Evolutionary conservation across 53 echinoderm and acorn worm genomes (phyloP).

Genomic region (Arbacia lixula): DNA sequence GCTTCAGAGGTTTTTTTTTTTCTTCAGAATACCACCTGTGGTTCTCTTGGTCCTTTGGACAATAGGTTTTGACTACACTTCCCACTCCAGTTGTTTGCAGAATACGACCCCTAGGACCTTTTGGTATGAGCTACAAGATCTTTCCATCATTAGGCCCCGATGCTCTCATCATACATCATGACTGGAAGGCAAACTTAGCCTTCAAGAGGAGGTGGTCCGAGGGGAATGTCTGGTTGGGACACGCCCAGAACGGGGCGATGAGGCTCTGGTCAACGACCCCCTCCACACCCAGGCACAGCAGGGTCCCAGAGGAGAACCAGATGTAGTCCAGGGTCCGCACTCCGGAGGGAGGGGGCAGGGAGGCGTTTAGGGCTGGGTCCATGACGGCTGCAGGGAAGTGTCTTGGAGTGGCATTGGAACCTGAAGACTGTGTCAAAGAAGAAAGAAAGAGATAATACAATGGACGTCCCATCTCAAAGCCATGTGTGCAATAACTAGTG

Average conservation of each 20-base stretch:
- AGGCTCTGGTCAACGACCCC: constrained; percentile 34
- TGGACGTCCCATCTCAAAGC: too few relatives aligned
- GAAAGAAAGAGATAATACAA: too few relatives aligned
- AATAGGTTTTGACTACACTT: too few relatives aligned
- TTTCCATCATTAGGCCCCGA: too few relatives aligned
- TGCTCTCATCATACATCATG: too few relatives aligned
- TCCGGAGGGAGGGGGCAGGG: constrained; percentile 28
- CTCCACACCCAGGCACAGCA: constrained; percentile 46
- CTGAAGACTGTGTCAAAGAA: constrained; percentile 11
- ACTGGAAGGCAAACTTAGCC: constrained; percentile 46
- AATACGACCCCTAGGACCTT: too few relatives aligned
- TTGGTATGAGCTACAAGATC: too few relatives aligned
- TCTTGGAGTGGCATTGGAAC: background rate
- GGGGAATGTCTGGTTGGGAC: constrained; percentile 65
- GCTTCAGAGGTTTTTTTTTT: too few relatives aligned
- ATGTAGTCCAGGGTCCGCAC: constrained; percentile 62
- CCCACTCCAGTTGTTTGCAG: too few relatives aligned
- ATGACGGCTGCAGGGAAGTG: constrained; percentile 35
- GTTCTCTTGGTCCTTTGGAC: too few relatives aligned
- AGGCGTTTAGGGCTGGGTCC: constrained; percentile 26
- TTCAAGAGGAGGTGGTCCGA: constrained; percentile 68
- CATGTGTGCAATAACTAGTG: too few relatives aligned
- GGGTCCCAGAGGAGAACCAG: constrained; percentile 57
- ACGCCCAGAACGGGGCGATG: constrained; percentile 53
- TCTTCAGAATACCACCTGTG: too few relatives aligned